These are phyloP conservation scores for Harmothoe impar DNA, from an alignment of 2,888 invertebrate species.

Conservation along the genomic window DNA sequence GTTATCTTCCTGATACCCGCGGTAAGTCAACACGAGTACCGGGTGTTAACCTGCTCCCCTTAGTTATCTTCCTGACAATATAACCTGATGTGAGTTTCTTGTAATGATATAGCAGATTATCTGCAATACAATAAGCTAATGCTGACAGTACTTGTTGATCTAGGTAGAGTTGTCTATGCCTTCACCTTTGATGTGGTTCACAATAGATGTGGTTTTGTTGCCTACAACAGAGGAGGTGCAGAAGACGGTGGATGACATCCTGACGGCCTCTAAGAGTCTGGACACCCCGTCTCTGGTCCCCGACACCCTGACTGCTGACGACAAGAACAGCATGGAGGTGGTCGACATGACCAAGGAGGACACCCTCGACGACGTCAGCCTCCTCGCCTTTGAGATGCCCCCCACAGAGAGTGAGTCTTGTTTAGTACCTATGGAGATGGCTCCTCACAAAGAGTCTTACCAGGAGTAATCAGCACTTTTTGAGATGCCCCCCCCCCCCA, in stretches of 20 bases:
- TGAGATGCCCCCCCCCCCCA: no score
- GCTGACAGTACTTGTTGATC: no score
- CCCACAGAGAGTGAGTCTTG: conserved; percentile 7
- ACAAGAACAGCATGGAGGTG: not conserved
- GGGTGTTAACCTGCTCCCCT: no score
- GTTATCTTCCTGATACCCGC: no score
- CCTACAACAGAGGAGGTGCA: conserved; percentile 50
- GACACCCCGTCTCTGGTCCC: conserved; percentile 73
- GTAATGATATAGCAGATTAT: no score
- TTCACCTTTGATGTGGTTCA: not conserved
- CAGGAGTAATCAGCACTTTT: no score
- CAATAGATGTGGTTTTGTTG: not conserved
- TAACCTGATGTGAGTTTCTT: no score
- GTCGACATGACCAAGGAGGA: conserved; percentile 24
- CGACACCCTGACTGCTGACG: not conserved
- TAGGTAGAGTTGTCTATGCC: no score
- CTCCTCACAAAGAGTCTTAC: no score
- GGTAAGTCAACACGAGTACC: not conserved
- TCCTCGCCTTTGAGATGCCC: conserved; percentile 37
- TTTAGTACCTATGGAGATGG: no score
- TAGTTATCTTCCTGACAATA: no score
- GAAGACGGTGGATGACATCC: conserved; percentile 76
- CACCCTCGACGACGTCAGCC: conserved; percentile 51
- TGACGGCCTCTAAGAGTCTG: conserved; percentile 73
- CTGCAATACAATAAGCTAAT: no score